Conservation (phyloP, 2,888 invertebrate species). For the Clanis bilineata region DNA sequence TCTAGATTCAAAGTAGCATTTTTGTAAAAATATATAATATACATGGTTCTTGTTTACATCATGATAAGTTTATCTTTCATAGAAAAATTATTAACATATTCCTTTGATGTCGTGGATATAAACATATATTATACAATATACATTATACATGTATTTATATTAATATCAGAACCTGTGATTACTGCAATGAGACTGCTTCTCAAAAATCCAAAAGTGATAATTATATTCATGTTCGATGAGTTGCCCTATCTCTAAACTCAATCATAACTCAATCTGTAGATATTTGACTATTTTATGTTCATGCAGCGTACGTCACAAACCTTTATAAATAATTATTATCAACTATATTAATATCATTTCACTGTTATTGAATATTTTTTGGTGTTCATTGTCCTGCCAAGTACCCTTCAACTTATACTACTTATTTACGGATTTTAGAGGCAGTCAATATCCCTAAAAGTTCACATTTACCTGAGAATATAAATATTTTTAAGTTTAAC, state of each 20-base stretch:
- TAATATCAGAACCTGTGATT: conserved; percentile 41
- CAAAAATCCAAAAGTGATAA: conserved; percentile 19
- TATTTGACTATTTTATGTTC: not conserved
- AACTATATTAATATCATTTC: not conserved
- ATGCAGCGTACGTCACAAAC: not conserved
- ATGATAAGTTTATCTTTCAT: conserved; percentile 51
- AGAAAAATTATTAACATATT: conserved; percentile 22
- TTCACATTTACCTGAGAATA: conserved; percentile 8
- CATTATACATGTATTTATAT: conserved; percentile 33
- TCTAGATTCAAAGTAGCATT: conserved; percentile 58
- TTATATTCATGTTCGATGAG: not conserved
- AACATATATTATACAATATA: conserved; percentile 16
- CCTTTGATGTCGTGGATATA: conserved; percentile 20
- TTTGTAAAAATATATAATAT: conserved; percentile 53
- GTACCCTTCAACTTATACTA: not conserved
- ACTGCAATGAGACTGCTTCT: conserved; percentile 46
- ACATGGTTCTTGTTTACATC: conserved; percentile 48
- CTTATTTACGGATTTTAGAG: conserved; percentile 27
- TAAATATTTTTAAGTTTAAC: conserved; percentile 15
- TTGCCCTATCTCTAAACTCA: not conserved
- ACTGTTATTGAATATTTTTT: not conserved
- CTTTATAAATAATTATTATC: not conserved
- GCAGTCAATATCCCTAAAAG: conserved; percentile 24
- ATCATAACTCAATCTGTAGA: not conserved
- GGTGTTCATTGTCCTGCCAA: not conserved